Percentiles rank a stretch among this genome's conserved stretches.
Conservation (phyloP, 2,888 invertebrate species). For the Ypsolopha sequella region DNA sequence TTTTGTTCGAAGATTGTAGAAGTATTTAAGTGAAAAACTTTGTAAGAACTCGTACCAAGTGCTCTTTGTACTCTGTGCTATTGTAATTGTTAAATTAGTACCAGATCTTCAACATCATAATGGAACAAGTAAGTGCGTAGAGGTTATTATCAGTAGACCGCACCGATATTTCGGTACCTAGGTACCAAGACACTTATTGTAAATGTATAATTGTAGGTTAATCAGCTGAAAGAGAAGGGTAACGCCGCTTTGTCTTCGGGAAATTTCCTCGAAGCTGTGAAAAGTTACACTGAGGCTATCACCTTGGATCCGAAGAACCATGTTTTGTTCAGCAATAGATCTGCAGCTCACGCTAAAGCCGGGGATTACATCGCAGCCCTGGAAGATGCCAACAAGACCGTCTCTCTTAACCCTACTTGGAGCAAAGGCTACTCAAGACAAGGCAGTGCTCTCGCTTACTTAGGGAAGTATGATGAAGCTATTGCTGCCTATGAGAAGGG, state of each 20-base stretch:
- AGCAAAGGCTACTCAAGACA: conserved; percentile 91
- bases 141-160: conserved; percentile 35
- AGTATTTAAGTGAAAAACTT: neutral
- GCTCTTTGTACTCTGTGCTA: too few species aligned
- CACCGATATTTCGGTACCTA: conserved; percentile 10
- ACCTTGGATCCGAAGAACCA: conserved; percentile 83
- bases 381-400: conserved; percentile 87
- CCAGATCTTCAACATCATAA: conserved; percentile 11
- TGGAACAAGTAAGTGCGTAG: conserved; percentile 49
- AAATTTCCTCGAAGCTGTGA: conserved; percentile 83
- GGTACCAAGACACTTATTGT: conserved; percentile 3
- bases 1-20: neutral
- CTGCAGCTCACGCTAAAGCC: conserved; percentile 89
- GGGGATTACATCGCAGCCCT: conserved; percentile 81
- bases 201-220: conserved; percentile 72
- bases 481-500: conserved; percentile 79
- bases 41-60: too few species aligned
- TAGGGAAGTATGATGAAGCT: conserved; percentile 82
- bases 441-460: conserved; percentile 85
- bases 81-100: neutral
- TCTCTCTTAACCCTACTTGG: conserved; percentile 87
- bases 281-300: conserved; percentile 86
- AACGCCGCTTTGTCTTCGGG: conserved; percentile 85
- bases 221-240: conserved; percentile 87
- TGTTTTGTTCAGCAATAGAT: conserved; percentile 92